Evolutionary conservation across 2,797 vertebrate species (phyloP).

Genomic region (Anas bahamensis): DNA sequence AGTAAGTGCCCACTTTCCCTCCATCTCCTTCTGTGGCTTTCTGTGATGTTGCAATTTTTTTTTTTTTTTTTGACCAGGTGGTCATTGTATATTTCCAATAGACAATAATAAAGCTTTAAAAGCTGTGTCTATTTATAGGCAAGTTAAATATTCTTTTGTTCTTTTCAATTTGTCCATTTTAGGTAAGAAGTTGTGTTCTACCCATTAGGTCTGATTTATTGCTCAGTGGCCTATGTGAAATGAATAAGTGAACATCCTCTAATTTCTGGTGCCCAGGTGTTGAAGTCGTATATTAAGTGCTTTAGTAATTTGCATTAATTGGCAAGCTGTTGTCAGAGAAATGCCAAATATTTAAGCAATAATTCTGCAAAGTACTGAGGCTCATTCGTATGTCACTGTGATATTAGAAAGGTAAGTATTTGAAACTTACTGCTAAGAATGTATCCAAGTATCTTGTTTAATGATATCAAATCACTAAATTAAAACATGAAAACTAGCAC

Average conservation of each 20-base stretch:
- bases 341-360: background rate
- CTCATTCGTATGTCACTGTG: background rate
- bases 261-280: constrained; percentile 41
- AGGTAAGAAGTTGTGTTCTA: background rate
- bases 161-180: background rate
- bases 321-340: background rate
- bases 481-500: background rate
- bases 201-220: constrained; percentile 18
- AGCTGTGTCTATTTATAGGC: background rate
- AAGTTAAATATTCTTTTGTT: constrained; percentile 29
- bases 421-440: background rate
- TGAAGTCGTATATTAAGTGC: background rate
- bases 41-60: background rate
- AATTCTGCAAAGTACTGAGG: background rate
- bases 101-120: background rate
- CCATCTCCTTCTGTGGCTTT: background rate
- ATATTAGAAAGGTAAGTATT: background rate
- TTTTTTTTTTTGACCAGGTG: background rate
- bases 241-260: constrained; percentile 8
- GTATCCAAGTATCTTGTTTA: background rate
- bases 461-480: background rate
- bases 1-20: background rate
- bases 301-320: constrained; percentile 2
- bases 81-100: background rate
- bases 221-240: background rate